Conservation (phyloP, 2,113 vertebrate genomes). For the Rhinichthys klamathensis region DNA sequence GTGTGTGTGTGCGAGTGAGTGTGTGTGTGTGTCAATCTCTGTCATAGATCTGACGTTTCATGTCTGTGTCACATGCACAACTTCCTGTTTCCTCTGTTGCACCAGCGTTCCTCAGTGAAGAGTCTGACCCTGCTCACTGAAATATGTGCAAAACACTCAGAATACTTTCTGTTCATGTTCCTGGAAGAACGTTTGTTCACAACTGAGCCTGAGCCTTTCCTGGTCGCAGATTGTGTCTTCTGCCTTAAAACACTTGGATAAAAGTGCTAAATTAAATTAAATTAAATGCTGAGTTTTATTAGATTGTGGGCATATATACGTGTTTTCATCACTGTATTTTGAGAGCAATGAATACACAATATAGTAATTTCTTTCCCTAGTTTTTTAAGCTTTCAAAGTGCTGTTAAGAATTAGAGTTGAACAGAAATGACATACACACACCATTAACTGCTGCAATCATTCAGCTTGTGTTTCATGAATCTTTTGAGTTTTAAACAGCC, state of each 20-base stretch:
- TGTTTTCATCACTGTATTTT: neutral
- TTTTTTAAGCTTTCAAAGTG: neutral
- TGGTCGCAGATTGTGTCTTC: no score
- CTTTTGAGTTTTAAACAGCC: neutral
- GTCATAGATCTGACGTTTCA: neutral
- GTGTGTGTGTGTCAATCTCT: neutral
- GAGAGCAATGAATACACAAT: neutral
- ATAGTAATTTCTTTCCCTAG: neutral
- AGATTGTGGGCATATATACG: neutral
- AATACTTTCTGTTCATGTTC: no score
- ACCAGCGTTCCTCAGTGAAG: neutral
- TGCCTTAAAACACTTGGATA: neutral
- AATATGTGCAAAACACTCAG: no score
- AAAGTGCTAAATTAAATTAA: neutral
- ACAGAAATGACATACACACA: neutral
- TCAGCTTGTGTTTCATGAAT: neutral
- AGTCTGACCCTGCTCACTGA: neutral
- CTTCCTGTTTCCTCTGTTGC: slow-evolving; percentile 23
- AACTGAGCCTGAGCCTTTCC: no score
- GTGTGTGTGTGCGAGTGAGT: neutral
- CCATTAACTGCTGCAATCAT: neutral
- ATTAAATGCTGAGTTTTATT: neutral
- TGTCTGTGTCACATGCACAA: neutral
- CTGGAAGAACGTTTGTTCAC: no score
- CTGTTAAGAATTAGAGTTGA: neutral